phyloP scores from a whole-genome alignment of 2,113 vertebrate species.

The Malurus alboscapulatus region DNA sequence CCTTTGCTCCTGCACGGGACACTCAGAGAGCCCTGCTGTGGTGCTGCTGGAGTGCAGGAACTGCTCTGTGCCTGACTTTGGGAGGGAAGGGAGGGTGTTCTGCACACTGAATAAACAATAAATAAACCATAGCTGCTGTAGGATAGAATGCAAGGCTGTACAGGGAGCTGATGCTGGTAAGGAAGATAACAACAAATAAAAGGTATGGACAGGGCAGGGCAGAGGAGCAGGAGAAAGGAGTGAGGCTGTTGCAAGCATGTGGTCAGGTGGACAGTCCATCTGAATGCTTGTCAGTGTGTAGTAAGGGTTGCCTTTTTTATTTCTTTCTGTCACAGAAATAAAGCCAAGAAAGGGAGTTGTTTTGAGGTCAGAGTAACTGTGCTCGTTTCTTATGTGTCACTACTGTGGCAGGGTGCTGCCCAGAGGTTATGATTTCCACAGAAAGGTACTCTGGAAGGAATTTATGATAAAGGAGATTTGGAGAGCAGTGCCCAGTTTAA shows the following conservation, averaged over 20 bases:
- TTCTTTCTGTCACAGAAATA: background rate
- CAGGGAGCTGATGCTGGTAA: background rate
- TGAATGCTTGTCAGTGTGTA: background rate
- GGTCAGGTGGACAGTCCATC: background rate
- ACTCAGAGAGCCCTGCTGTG: fast-evolving
- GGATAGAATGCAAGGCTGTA: background rate
- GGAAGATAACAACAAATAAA: background rate
- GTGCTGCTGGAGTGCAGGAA: background rate
- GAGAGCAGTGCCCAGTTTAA: background rate
- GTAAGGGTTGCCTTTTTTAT: background rate
- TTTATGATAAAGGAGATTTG: background rate
- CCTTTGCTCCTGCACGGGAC: background rate
- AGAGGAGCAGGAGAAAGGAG: background rate
- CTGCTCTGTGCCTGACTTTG: background rate
- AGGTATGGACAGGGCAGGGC: background rate
- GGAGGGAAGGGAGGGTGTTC: background rate
- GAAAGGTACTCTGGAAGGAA: background rate
- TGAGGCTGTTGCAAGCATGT: fast-evolving
- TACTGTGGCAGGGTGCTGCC: background rate
- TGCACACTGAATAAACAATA: background rate
- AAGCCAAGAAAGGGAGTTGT: background rate
- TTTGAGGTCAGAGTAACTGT: background rate
- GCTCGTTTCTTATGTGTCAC: background rate
- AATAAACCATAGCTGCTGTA: background rate
- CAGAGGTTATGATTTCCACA: background rate